Evolutionary conservation across 2,113 vertebrate genomes (phyloP), one percentile per base, ranked within the genome.

Genomic region (Ovibos moschatus): DNA sequence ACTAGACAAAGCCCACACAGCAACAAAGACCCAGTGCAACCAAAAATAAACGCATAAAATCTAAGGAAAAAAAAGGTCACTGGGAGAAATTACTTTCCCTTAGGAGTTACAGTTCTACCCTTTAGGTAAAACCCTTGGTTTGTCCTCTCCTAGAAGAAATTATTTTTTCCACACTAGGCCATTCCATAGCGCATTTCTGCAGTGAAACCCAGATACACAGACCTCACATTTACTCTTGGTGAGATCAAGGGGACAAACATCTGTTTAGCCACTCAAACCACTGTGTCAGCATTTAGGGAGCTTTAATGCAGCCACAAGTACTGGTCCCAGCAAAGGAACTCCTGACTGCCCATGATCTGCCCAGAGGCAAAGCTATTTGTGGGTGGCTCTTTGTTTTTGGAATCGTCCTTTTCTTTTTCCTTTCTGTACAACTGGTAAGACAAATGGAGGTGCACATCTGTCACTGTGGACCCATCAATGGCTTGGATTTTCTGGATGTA

Each of bases 231-330:
- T 50, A 64, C 87, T 88, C 43, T 47, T 7, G 28, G 94, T 67
- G 83, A 19, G 60, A 94, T 91, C 85, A 91, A 64, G 93, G 90
- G 55, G 47, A 55, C 76, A 92, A 92, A 94, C 71, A 88, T 43
- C 64, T 4, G 4, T 60, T 71, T 76, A 50, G 82, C 81, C 55
- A 12, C 87, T 40, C 16, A 60, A 95, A 82, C 53, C 15, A 45
- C 55, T 45, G 14, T 36, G 94, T 90, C 92, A 89, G 94, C 90
- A 51, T 83, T 94, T 87, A 40, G 64, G 92, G 87, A 96, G 64
- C 40, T 67, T 93, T 89, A 15, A 85, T 87, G 71, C 94, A 95
- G 85, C 76, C 36, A 2, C 23, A 83, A 87, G 57, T 13, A 13
- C 58, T 55, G 45, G 36, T 40, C 64, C 86, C 62, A 16, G 83